Evolutionary conservation across 64 coral and sea anemone genomes (phyloP).

Genomic region (Astreopora myriophthalma): DNA sequence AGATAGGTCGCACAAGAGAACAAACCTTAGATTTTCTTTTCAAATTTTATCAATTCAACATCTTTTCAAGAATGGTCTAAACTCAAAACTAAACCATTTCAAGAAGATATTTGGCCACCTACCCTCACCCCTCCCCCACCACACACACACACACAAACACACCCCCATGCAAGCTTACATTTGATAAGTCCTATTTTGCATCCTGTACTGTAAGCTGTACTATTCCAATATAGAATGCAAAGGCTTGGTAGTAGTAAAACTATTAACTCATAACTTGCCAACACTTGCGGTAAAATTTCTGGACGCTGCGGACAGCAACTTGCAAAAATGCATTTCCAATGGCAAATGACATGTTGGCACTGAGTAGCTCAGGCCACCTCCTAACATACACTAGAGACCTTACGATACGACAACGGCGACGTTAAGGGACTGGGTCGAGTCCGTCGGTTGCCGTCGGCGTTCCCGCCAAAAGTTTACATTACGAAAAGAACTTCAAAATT

Average conservation of each 20-base stretch:
- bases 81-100: background rate
- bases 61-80: background rate
- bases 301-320: slow-evolving; percentile 1
- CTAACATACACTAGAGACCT: slow-evolving; percentile 14
- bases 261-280: slow-evolving; percentile 30
- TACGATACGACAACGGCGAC: no score
- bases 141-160: background rate
- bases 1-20: background rate
- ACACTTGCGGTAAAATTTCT: slow-evolving; percentile 21
- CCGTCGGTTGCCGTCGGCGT: no score
- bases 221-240: background rate
- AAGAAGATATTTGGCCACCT: background rate
- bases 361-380: background rate
- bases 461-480: no score
- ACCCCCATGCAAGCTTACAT: background rate
- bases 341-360: slow-evolving; percentile 25
- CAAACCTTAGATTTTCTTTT: background rate
- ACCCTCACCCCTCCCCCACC: background rate
- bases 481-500: no score
- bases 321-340: slow-evolving; percentile 38
- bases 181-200: background rate
- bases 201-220: background rate
- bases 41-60: background rate
- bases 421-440: no score
- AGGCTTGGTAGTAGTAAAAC: background rate